Evolutionary conservation across 2,113 vertebrate genomes (phyloP), one percentile per base, ranked within the genome.

Genomic region (Myotis lucifugus): DNA sequence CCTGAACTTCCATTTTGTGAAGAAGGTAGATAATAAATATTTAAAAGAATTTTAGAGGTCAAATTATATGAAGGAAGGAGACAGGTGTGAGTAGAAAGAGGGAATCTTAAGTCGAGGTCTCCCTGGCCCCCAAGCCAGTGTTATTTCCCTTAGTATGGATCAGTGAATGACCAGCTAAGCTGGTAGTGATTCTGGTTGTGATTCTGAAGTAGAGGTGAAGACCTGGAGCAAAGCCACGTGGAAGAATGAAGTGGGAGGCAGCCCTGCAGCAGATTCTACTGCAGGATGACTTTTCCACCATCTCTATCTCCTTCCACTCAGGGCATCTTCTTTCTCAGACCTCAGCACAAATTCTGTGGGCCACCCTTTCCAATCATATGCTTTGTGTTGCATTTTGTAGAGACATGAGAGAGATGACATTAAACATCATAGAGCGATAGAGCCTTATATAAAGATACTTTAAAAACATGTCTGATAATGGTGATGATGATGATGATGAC

Each of bases 191-290:
- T 42, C 42, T 66, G 52, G 59, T 23, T 52, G 23, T 32, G 23
- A 72, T 66, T 70, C 50, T 61, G 37, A 81, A 19, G 13, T 19
- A 15, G 9, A 85, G 46, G 17, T 48, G 8, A 88, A 69, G 29
- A 61, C 0, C 10, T 56, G 2, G 4, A 18, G n/a, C 17, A 59
- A 66, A 69, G 6, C n/a, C 12, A 6, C 1, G 4, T 21, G 13
- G 17, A 34, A 77, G 27, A 29, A 4, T 3, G 66, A 42, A 40
- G 25, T 29, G 3, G 18, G 25, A 4, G 5, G 8, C 12, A 83
- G 7, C 3, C 17, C 4, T 42, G 15, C 6, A 37, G 61, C 14
- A 87, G 66, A 5, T 76, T 7, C 5, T 27, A 27, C 5, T 7
- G 37, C 11, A 40, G 37, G 5, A 21, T 13, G 2, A 2, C 2